Evolutionary conservation across 2,888 invertebrate species (phyloP), one percentile per base, ranked within the genome.

Genomic region (Autographa gamma): DNA sequence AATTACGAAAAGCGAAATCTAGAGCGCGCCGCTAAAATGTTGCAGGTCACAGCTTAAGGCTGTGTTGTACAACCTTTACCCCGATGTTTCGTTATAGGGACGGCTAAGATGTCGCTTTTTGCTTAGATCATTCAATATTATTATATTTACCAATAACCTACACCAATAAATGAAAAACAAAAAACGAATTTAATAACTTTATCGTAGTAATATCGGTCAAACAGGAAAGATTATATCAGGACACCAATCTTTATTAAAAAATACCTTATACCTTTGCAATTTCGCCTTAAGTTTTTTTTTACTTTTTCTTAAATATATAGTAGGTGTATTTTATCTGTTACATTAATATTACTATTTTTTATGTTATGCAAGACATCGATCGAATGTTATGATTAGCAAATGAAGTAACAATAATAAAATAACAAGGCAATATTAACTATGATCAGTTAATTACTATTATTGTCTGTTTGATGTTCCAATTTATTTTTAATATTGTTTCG

Each of bases 11-110:
- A 77, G 68, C 76, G 80, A 77, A 82, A 77, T 76, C 70, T 80
- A 77, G 73, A 72, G 18, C 66, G 73, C 43, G 69, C 63, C 71
- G 56, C 79, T 75, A 74, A 78, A 78, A 78, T 80, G 73, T 73
- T 25, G 56, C 77, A 48, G 76, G 74, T 63, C 58, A 61, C 13
- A 60, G 79, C 77, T 82, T 83, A 83, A 86, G 76, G 82, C 81
- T 69, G 80, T 70, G 73, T 71, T 85, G 77, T 81, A 73, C 82
- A 84, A 83, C 85, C 86, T 88, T 85, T 88, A 80, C 75, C 83
- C 83, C 77, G 58, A 81, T 76, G 76, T 83, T 83, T 81, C 80
- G 76, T 83, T 76, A 73, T 64, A 58, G 32, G 66, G 80, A 60
- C 62, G 69, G 2, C 73, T 88, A 88, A 87, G 81, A 86, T 85